Evolutionary conservation across 2,113 vertebrate genomes (phyloP), one percentile per base, ranked within the genome.

Genomic region (Pachycephala philippinensis): DNA sequence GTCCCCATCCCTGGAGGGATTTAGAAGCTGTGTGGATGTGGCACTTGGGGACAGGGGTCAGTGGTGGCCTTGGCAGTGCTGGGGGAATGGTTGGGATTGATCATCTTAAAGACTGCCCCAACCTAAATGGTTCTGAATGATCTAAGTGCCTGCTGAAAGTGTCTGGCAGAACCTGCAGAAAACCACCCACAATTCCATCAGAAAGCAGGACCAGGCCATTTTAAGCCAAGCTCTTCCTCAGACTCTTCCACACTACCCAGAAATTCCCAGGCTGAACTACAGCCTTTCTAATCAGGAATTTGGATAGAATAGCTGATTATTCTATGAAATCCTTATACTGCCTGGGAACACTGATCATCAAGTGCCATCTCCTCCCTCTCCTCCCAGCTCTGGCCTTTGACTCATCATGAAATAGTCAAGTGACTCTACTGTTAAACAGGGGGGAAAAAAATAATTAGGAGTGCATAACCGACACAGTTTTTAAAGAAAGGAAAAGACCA

Each of bases 301-400:
- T 24, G 50, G 33, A 52, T 0, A 16, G 9, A 79, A 39, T 0
- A 1, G 18, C 10, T 35, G 24, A 27, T 59, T 76, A 37, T 14
- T 23, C 21, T 37, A 4, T 1, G 10, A 52, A 44, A 66, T 27
- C 35, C 66, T 80, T 21, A 9, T 0, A 5, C 13, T 21, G 39
- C n/a, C 56, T 44, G 28, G 49, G 13, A 72, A 53, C 20, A 21
- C 19, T 4, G 47, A 24, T 20, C 50, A 30, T 11, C 24, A 26
- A 56, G 54, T 26, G 78, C 44, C 56, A 61, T 5, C 53, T 70
- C 24, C 13, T 33, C 28, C 8, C 12, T 17, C 31, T 35, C 8
- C 45, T 15, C 23, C 14, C 33, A 72, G 2, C 35, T 87, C 89
- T 9, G 3, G 35, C 59, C 33, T 90, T 30, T 50, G 35, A 33